Evolutionary conservation across 2,888 invertebrate genomes (phyloP).

Genomic region (Polydesmus complanatus): DNA sequence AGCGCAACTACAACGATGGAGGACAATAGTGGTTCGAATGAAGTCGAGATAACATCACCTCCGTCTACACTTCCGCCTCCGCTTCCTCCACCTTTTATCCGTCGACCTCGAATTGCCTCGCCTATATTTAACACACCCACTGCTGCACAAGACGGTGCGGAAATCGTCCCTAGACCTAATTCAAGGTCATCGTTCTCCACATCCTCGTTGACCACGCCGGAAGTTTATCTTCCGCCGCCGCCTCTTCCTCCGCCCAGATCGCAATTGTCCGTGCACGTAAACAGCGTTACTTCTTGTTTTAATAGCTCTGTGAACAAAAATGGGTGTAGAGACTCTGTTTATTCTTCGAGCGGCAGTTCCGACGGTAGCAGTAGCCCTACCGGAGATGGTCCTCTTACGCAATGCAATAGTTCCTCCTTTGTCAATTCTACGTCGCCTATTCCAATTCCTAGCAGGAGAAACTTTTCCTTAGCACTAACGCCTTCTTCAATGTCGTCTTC

Average conservation of each 20-base stretch:
- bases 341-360: neutral
- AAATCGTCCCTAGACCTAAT: neutral
- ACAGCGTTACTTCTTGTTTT: neutral
- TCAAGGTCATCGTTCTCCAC: conserved; percentile 1
- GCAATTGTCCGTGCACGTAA: neutral
- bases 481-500: neutral
- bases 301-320: neutral
- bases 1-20: neutral
- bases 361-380: conserved; percentile 1
- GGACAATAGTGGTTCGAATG: neutral
- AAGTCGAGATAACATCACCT: neutral
- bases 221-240: conserved; percentile 10
- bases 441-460: conserved; percentile 15
- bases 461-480: neutral
- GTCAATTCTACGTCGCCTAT: conserved; percentile 13
- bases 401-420: neutral
- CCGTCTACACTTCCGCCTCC: conserved; percentile 14
- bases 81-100: conserved; percentile 5
- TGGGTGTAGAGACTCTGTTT: neutral
- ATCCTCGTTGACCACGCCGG: conserved; percentile 3
- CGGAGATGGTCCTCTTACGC: neutral
- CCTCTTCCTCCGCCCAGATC: conserved; percentile 17
- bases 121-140: neutral
- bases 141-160: neutral
- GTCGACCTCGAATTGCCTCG: neutral